Conservation (phyloP, 2,113 vertebrate genomes). For the Otocyon megalotis region DNA sequence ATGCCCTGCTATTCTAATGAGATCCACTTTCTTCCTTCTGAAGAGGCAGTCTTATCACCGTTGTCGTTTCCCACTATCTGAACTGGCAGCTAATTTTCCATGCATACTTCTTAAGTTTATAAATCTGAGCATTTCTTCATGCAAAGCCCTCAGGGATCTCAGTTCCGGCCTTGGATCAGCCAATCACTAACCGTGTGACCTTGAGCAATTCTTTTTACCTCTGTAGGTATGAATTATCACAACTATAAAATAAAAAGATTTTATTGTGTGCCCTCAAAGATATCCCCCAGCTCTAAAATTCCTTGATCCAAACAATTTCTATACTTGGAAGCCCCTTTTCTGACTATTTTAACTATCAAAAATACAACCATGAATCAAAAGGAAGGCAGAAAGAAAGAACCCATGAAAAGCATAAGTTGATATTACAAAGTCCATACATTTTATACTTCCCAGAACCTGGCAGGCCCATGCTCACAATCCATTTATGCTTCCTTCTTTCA, state of each 20-base stretch:
- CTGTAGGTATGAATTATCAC: background rate
- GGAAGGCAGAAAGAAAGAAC: background rate
- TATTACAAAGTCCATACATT: background rate
- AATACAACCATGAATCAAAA: slow-evolving; percentile 41
- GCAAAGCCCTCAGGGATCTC: background rate
- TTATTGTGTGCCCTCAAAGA: background rate
- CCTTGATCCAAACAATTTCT: slow-evolving; percentile 55
- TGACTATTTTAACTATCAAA: slow-evolving; percentile 63
- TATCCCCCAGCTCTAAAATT: slow-evolving; percentile 32
- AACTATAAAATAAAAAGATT: slow-evolving; percentile 28
- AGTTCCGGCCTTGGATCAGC: background rate
- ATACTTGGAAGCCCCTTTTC: background rate
- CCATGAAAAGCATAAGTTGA: background rate
- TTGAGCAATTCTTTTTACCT: background rate
- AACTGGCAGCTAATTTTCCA: slow-evolving; percentile 7
- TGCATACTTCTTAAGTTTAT: slow-evolving; percentile 8
- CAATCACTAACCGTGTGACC: background rate
- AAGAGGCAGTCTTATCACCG: slow-evolving; percentile 42
- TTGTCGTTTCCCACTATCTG: slow-evolving; percentile 38
- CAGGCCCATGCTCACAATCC: background rate
- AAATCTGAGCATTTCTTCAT: background rate
- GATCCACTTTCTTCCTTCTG: slow-evolving; percentile 1
- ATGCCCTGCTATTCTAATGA: slow-evolving; percentile 65
- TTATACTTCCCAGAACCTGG: background rate
- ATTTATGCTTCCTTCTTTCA: background rate